Evolutionary conservation across 2,888 invertebrate genomes (phyloP), one percentile per base, ranked within the genome.

Genomic region (Eurois occulta): DNA sequence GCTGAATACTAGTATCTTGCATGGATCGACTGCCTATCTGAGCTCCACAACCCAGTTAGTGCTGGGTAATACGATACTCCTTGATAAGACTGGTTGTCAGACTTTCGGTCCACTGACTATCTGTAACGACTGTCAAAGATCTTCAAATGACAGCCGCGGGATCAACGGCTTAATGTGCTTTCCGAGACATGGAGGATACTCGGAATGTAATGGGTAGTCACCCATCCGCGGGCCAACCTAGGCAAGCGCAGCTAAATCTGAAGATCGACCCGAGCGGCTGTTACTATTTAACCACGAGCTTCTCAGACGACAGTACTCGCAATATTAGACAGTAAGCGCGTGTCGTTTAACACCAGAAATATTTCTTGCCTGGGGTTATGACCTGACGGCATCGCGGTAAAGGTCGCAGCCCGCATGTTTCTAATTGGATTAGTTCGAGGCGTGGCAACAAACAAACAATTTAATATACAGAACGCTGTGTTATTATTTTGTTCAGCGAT

Each of bases 351-450:
- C 48, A 8, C 21, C 21, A n/a, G n/a, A 13, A n/a, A n/a, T n/a
- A n/a, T n/a, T 5, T n/a, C 58, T 58, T 28, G 58, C 62, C 38
- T n/a, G 24, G 16, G 64, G 38, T 64, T 32, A 7, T 64, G 64
- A 38, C 38, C 64, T 24, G 35, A 8, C 58, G 58, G 64, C 13
- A n/a, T 38, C 21, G 60, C 41, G 35, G 55, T 32, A 62, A 83
- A 84, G 86, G 86, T 79, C 62, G 38, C 2, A 4, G 18, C 41
- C 70, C 81, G 74, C 73, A 68, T 66, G 41, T 55, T 58, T 4
- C 73, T 87, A 87, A 88, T 87, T 87, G 87, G 81, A 75, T 77
- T 87, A 83, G 65, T 77, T 77, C 52, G 73, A 73, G 82, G 81
- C 64, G 80, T 62, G 85, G 71, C 76, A 43, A 77, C 65, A 70